Evolutionary conservation across 2,113 vertebrate genomes (phyloP).

Genomic region (Lophotis ruficrista): DNA sequence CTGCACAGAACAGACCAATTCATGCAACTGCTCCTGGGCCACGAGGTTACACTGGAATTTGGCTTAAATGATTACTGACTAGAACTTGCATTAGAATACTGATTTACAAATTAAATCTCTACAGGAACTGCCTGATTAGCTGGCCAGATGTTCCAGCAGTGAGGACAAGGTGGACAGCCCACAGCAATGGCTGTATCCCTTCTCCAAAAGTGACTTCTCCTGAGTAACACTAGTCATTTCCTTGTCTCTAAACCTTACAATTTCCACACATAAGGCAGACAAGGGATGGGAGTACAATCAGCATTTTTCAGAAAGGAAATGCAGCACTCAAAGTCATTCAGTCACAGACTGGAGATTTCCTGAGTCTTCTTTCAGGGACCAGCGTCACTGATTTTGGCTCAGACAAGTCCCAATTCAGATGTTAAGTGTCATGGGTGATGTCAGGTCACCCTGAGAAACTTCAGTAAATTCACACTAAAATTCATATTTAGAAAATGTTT

Average conservation of each 20-base stretch:
- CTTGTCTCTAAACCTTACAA: not conserved
- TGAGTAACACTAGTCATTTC: not conserved
- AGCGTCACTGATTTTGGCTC: not conserved
- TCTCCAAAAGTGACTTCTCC: not conserved
- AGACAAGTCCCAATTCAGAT: not conserved
- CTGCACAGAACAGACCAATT: not conserved
- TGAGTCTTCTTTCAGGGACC: not conserved
- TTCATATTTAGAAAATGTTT: not conserved
- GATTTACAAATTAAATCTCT: not conserved
- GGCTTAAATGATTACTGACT: not conserved
- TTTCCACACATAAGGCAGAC: not conserved
- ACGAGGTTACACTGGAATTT: not conserved
- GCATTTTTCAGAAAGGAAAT: slow-evolving; percentile 6
- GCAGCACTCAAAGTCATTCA: not conserved
- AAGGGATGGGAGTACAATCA: not conserved
- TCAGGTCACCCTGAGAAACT: not conserved
- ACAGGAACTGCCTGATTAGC: not conserved
- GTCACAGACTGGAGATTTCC: not conserved
- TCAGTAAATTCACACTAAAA: not conserved
- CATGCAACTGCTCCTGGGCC: not conserved
- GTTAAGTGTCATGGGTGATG: not conserved
- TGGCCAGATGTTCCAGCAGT: not conserved
- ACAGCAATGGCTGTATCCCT: not conserved
- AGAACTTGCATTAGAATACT: not conserved
- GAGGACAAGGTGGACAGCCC: not conserved